Evolutionary conservation across 2,888 invertebrate genomes (phyloP).

Genomic region (Tortrix viridana): DNA sequence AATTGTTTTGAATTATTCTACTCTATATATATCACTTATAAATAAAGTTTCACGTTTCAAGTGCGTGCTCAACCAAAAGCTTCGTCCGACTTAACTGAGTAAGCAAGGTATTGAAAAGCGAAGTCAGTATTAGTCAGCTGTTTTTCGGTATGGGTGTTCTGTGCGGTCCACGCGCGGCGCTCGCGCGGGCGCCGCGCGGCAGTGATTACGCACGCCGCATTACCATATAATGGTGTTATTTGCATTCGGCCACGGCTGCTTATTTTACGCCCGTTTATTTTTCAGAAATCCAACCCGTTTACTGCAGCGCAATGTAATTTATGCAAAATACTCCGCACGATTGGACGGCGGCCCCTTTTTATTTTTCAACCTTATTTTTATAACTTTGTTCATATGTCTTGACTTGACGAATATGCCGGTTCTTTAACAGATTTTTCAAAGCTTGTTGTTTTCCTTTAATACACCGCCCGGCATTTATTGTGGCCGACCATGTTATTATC

Average conservation of each 20-base stretch:
- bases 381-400: conserved; percentile 53
- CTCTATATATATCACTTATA: not conserved
- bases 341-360: conserved; percentile 65
- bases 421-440: conserved; percentile 42
- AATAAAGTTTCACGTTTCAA: not conserved
- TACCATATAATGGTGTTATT: conserved; percentile 81
- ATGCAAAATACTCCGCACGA: conserved; percentile 77
- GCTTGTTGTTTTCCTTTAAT: conserved; percentile 39
- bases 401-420: conserved; percentile 52
- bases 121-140: conserved; percentile 54
- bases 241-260: conserved; percentile 70
- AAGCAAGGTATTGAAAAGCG: conserved; percentile 36
- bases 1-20: conserved; percentile 8
- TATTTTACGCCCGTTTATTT: conserved; percentile 76
- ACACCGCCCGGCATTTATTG: conserved; percentile 36
- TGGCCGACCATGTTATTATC: conserved; percentile 39
- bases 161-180: conserved; percentile 60
- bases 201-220: conserved; percentile 75
- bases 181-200: conserved; percentile 55
- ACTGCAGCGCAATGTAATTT: conserved; percentile 69
- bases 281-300: conserved; percentile 71
- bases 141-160: conserved; percentile 62
- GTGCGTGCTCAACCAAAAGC: conserved; percentile 1
- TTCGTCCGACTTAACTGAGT: not conserved
- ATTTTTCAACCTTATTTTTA: conserved; percentile 56